Conservation (phyloP, 35 echinoderm and acorn worm species). For the Eucidaris tribuloides region DNA sequence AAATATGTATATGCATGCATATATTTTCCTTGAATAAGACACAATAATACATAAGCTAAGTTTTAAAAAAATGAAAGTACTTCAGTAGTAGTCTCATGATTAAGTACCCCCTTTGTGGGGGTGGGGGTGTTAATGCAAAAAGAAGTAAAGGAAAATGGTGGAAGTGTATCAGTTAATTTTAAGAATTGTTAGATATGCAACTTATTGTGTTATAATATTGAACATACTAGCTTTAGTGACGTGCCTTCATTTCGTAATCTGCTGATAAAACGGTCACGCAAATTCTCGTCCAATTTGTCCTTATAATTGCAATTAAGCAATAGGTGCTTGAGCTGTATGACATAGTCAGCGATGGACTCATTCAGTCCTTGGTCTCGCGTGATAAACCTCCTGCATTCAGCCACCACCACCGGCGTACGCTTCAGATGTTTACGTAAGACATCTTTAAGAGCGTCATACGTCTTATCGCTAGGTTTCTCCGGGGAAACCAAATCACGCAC, state of each 20-base stretch:
- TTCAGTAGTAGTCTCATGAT: no score
- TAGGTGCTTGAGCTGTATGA: neutral
- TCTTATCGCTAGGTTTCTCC: neutral
- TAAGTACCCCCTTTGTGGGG: no score
- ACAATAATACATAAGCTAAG: no score
- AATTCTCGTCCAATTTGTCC: slow-evolving; percentile 17
- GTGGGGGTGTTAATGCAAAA: no score
- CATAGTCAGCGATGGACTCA: slow-evolving; percentile 23
- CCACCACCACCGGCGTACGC: slow-evolving; percentile 29
- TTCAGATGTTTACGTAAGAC: slow-evolving; percentile 17
- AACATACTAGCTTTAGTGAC: neutral
- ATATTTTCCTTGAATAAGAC: no score
- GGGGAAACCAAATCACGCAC: slow-evolving; percentile 9
- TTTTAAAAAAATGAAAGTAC: no score
- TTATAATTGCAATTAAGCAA: neutral
- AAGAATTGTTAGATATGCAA: no score
- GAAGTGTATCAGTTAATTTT: no score
- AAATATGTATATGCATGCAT: no score
- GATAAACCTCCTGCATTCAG: slow-evolving; percentile 18
- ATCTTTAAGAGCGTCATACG: neutral
- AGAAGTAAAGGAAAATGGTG: no score
- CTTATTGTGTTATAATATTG: no score
- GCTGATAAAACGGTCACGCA: slow-evolving; percentile 26
- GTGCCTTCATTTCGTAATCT: neutral
- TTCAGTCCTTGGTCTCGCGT: neutral